A percentile compares a stretch with the other conserved stretches of the same genome.
Evolutionary conservation across 2,113 vertebrate species (phyloP).

Genomic region (Ailurus styani): DNA sequence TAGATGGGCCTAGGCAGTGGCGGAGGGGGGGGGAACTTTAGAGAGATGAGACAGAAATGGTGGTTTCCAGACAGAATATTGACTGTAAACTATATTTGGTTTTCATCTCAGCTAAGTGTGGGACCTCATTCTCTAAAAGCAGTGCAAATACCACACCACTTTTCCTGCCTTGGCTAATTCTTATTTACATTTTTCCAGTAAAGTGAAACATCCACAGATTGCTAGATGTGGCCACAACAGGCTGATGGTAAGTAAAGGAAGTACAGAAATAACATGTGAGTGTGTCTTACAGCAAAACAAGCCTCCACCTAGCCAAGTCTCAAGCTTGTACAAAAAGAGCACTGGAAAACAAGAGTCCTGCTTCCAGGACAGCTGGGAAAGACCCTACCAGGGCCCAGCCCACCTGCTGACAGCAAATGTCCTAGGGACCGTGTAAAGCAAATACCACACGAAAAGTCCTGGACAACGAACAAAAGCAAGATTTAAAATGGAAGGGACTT

Average conservation of each 20-base stretch:
- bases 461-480: neutral
- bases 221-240: neutral
- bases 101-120: neutral
- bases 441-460: neutral
- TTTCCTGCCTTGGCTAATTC: neutral
- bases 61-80: neutral
- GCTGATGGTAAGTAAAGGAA: neutral
- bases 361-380: neutral
- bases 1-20: too few relatives aligned
- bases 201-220: neutral
- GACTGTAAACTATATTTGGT: neutral
- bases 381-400: neutral
- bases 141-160: neutral
- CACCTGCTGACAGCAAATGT: neutral
- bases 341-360: neutral
- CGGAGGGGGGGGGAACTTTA: neutral
- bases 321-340: neutral
- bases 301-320: neutral
- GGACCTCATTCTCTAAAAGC: neutral
- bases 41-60: neutral
- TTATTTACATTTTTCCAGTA: neutral
- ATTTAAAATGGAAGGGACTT: neutral
- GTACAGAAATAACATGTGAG: neutral
- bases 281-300: neutral
- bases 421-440: neutral